Conservation (phyloP, 2,888 invertebrate species). For the Catotricha subobsoleta region DNA sequence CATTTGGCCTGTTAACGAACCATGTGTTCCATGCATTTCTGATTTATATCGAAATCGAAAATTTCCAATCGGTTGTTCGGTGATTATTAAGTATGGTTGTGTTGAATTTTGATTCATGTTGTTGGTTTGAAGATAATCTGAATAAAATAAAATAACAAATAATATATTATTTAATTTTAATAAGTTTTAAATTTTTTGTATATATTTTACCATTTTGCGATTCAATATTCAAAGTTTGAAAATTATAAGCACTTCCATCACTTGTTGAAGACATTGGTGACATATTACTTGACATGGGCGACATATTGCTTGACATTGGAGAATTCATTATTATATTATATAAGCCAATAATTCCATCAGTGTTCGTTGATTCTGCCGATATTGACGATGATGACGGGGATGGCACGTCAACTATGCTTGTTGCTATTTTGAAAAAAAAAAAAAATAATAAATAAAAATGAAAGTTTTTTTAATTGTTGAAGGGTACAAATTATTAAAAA, state of each 20-base stretch:
- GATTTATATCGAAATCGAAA: slow-evolving; percentile 72
- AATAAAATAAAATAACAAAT: background rate
- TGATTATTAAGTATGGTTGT: slow-evolving; percentile 40
- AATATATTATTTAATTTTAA: background rate
- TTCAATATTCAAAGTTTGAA: slow-evolving; percentile 1
- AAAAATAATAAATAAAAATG: too few relatives aligned
- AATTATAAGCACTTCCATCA: background rate
- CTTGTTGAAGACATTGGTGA: background rate
- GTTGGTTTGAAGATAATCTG: background rate
- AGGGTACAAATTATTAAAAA: too few relatives aligned
- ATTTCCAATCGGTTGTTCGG: slow-evolving; percentile 59
- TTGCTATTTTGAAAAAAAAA: too few relatives aligned
- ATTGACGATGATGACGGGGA: background rate
- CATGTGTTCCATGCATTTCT: slow-evolving; percentile 76
- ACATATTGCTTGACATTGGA: slow-evolving; percentile 1
- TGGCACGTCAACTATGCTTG: too few relatives aligned
- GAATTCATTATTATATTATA: slow-evolving; percentile 1
- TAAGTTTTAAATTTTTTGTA: background rate
- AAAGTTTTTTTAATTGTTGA: too few relatives aligned
- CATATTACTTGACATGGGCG: background rate
- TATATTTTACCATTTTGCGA: background rate
- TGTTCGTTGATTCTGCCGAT: slow-evolving; percentile 1
- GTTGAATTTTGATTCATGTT: too few relatives aligned
- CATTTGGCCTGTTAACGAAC: slow-evolving; percentile 51
- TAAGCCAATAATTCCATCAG: background rate